Evolutionary conservation across 2,797 vertebrate genomes (phyloP).

Genomic region (Apogon hyalosoma): DNA sequence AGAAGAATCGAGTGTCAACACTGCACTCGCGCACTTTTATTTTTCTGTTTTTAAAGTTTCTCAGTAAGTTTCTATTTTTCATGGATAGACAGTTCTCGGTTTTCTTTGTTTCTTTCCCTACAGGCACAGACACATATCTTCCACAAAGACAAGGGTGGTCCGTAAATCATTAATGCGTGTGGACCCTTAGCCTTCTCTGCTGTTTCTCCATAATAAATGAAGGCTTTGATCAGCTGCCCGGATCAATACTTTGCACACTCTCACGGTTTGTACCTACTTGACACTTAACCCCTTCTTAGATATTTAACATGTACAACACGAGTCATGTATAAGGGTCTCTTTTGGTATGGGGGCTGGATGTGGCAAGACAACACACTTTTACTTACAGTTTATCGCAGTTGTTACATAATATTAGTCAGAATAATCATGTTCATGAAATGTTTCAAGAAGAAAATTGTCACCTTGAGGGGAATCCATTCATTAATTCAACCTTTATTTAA

Average conservation of each 20-base stretch:
- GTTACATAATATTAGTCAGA: no score
- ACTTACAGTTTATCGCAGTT: no score
- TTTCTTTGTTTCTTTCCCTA: conserved; percentile 2
- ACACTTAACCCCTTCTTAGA: conserved; percentile 56
- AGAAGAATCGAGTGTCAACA: neutral
- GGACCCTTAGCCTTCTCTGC: conserved; percentile 33
- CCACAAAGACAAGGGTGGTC: conserved; percentile 19
- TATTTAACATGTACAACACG: conserved; percentile 20
- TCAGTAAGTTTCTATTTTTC: conserved; percentile 1
- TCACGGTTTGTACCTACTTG: conserved; percentile 61
- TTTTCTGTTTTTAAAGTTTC: conserved; percentile 14
- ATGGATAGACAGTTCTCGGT: neutral
- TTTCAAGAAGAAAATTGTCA: no score
- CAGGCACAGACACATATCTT: conserved; percentile 6
- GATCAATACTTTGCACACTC: conserved; percentile 59
- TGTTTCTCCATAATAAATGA: conserved; percentile 64
- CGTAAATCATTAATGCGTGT: conserved; percentile 63
- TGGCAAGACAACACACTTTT: no score
- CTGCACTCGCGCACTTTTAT: neutral
- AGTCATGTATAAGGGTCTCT: conserved; percentile 4
- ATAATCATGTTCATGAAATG: no score
- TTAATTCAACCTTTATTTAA: no score
- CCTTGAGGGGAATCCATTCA: no score
- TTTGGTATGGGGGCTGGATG: no score
- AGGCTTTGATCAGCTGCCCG: conserved; percentile 65